Evolutionary conservation across 2,113 vertebrate species (phyloP).

Genomic region (Falcunculus frontatus): DNA sequence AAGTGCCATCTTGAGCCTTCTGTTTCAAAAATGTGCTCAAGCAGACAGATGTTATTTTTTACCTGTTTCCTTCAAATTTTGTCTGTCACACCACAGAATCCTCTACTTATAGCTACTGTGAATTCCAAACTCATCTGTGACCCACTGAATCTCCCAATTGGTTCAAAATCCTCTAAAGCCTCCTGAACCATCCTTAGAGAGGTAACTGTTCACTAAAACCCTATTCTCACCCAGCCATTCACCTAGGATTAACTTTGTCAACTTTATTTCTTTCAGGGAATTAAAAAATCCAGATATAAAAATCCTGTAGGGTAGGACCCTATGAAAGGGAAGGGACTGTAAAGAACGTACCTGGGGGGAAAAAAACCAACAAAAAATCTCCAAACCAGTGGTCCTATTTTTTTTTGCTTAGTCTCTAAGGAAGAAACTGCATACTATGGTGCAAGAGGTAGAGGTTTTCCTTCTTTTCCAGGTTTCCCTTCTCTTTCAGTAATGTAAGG

Average conservation of each 20-base stretch:
- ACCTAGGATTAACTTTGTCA: neutral
- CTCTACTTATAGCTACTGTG: neutral
- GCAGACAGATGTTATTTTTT: neutral
- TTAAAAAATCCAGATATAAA: neutral
- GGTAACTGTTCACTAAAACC: neutral
- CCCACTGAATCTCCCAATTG: neutral
- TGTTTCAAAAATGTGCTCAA: neutral
- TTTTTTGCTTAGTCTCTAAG: neutral
- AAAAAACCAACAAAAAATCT: fast-evolving
- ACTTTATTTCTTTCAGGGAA: neutral
- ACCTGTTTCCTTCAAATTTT: neutral
- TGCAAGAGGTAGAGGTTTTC: neutral
- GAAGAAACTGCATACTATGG: neutral
- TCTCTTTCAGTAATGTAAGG: neutral
- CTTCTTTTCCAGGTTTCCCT: neutral
- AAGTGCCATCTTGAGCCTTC: neutral
- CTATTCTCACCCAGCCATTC: neutral
- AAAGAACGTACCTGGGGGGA: neutral
- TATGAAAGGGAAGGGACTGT: neutral
- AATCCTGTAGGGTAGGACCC: neutral
- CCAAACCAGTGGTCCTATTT: neutral
- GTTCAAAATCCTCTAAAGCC: neutral
- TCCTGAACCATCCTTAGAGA: neutral
- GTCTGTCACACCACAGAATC: neutral
- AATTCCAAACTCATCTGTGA: neutral